Conservation (phyloP, 2,888 invertebrate species). For the Cataglyphis cursor region DNA sequence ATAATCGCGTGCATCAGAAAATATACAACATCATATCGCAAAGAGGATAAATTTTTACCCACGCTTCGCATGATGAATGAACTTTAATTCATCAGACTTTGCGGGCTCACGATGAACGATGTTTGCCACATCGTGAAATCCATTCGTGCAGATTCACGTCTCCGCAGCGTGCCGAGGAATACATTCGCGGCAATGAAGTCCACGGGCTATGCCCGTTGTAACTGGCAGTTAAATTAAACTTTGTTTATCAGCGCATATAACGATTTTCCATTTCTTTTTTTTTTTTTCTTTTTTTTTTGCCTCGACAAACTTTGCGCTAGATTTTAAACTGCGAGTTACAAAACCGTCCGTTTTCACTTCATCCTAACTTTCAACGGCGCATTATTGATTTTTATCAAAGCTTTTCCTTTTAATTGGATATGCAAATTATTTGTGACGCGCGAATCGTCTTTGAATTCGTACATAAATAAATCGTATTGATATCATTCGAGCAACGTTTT, state of each 20-base stretch:
- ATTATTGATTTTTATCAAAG: not conserved
- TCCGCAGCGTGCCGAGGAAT: constrained; percentile 60
- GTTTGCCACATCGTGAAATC: constrained; percentile 63
- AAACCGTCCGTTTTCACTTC: constrained; percentile 29
- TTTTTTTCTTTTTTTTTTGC: constrained; percentile 16
- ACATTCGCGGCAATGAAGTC: constrained; percentile 58
- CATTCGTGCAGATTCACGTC: constrained; percentile 57
- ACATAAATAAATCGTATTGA: not conserved
- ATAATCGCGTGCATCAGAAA: not conserved
- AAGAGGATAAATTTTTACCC: constrained; percentile 58
- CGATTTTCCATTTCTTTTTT: constrained; percentile 42
- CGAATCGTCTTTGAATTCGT: not conserved
- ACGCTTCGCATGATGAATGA: constrained; percentile 57
- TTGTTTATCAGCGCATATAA: constrained; percentile 54
- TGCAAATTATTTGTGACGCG: not conserved
- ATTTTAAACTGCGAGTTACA: constrained; percentile 1
- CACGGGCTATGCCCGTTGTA: constrained; percentile 36
- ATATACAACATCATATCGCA: not conserved
- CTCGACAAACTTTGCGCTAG: constrained; percentile 19
- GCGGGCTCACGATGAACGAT: constrained; percentile 62
- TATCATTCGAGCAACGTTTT: constrained; percentile 5
- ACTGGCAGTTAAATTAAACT: constrained; percentile 62
- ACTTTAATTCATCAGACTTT: constrained; percentile 69
- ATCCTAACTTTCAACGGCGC: not conserved
- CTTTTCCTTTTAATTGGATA: not conserved